A percentile compares a stretch with the other conserved stretches of the same genome.
phyloP scores from a whole-genome alignment of 2,113 vertebrate species.

The Pagrus major region DNA sequence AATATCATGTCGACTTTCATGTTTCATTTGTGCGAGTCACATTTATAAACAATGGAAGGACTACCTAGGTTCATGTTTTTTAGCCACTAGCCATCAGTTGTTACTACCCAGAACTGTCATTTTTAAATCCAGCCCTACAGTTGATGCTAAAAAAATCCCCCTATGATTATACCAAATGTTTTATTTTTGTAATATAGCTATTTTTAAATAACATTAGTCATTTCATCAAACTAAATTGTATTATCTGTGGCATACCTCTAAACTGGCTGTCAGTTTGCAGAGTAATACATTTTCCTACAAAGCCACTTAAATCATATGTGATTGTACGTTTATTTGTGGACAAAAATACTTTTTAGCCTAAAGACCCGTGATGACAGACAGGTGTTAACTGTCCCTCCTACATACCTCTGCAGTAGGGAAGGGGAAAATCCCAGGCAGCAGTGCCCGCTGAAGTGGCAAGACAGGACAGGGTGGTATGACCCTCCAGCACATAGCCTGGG shows the following conservation, averaged over 20 bases:
- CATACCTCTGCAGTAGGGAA: slow-evolving; percentile 96
- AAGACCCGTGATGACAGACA: neutral
- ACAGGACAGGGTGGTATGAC: slow-evolving; percentile 95
- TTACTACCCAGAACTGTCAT: neutral
- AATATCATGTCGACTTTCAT: neutral
- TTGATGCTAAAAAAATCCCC: neutral
- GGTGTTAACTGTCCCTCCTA: neutral
- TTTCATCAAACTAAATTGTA: neutral
- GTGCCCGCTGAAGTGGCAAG: slow-evolving; percentile 87
- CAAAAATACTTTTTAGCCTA: neutral
- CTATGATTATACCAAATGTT: neutral
- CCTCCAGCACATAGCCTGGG: slow-evolving; percentile 93
- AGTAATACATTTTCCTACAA: neutral
- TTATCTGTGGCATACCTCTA: neutral
- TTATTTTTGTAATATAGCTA: neutral
- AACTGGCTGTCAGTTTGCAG: neutral
- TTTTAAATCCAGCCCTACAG: neutral
- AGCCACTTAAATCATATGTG: neutral
- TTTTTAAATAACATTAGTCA: neutral
- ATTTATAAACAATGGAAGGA: neutral
- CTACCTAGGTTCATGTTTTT: neutral
- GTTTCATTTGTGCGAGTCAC: neutral
- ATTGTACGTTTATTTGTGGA: neutral
- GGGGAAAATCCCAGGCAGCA: slow-evolving; percentile 97
- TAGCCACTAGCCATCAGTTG: neutral